Evolutionary conservation across 2,888 invertebrate species (phyloP), one percentile per base, ranked within the genome.

Genomic region (Lasioglossum oenotherae): DNA sequence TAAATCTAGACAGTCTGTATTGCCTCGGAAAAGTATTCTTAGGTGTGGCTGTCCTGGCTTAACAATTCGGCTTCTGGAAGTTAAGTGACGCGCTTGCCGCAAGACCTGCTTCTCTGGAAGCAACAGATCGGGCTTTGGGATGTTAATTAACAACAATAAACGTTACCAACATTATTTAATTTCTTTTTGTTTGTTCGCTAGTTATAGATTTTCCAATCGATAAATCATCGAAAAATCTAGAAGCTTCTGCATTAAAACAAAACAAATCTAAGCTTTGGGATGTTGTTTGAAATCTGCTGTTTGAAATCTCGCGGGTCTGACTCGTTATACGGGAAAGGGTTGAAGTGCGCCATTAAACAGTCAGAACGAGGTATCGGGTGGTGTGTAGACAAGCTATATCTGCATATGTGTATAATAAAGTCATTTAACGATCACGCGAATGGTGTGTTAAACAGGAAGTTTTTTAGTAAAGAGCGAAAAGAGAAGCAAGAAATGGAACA

Each of bases 1-100:
- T 69, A 81, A 69, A 69, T 76, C 77, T 31, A 71, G 35, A 53
- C 23, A 35, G 19, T 31, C 75, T 44, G 31, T 73, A 19, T 69
- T 76, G 64, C 44, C 38, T 44, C 69, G 23, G n/a, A 6, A 41
- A 38, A 23, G 73, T 44, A 69, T 35, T 16, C 38, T 23, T 16
- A 60, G 16, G 16, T 23, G 14, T 44, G 27, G 35, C 74, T 38
- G 71, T 80, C 74, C 14, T 72, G 31, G 23, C 4, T 4, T 35
- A 46, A 23, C 49, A 72, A 72, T 75, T 41, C 27, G 5, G 8
- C 23, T n/a, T 16, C 46, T 49, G 10, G 31, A 73, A 73, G 49
- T 35, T 27, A 38, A 14, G 44, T 5, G 73, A 73, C 49, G 12
- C 27, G 23, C 4, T 49, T 31, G 19, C 64, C 16, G 5, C 16